Percentiles rank a stretch among this genome's conserved stretches.
Evolutionary conservation across 1,140 invertebrate genomes (phyloP).

Genomic region (Neodiprion virginianus): DNA sequence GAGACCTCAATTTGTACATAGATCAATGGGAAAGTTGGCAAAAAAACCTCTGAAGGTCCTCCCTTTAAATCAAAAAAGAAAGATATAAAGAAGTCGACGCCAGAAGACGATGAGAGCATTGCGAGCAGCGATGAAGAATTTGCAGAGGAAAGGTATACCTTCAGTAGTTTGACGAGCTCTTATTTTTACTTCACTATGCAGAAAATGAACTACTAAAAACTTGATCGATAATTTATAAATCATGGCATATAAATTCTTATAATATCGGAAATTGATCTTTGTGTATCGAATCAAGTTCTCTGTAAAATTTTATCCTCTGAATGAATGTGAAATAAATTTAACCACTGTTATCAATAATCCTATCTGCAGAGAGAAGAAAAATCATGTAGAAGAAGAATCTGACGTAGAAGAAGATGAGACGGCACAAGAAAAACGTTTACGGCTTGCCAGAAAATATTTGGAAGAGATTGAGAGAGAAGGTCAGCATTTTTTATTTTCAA

Average conservation of each 20-base stretch:
- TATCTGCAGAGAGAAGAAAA: slow-evolving; percentile 22
- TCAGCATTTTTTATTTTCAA: slow-evolving; percentile 36
- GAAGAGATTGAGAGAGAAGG: slow-evolving; percentile 83
- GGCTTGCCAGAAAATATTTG: slow-evolving; percentile 88
- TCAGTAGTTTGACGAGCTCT: slow-evolving; percentile 23
- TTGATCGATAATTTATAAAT: too few species aligned
- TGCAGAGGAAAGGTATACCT: slow-evolving; percentile 41
- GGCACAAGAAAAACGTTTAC: slow-evolving; percentile 86
- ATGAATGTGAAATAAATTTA: too few species aligned
- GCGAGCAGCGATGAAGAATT: slow-evolving; percentile 55
- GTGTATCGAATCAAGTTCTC: background rate
- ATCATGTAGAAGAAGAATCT: slow-evolving; percentile 54
- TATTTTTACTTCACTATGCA: background rate
- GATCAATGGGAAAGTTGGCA: slow-evolving; percentile 32
- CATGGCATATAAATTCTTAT: too few species aligned
- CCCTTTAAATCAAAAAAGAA: slow-evolving; percentile 32
- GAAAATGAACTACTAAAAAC: background rate
- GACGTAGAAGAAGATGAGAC: slow-evolving; percentile 80
- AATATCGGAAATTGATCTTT: too few species aligned
- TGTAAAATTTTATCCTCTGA: background rate
- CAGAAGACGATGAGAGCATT: slow-evolving; percentile 49
- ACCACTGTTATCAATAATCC: background rate
- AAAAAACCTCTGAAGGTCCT: slow-evolving; percentile 10
- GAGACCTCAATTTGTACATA: slow-evolving; percentile 17
- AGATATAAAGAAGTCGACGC: slow-evolving; percentile 25